Evolutionary conservation across 2,888 invertebrate genomes (phyloP), one percentile per base, ranked within the genome.

Genomic region (Eupithecia insigniata): DNA sequence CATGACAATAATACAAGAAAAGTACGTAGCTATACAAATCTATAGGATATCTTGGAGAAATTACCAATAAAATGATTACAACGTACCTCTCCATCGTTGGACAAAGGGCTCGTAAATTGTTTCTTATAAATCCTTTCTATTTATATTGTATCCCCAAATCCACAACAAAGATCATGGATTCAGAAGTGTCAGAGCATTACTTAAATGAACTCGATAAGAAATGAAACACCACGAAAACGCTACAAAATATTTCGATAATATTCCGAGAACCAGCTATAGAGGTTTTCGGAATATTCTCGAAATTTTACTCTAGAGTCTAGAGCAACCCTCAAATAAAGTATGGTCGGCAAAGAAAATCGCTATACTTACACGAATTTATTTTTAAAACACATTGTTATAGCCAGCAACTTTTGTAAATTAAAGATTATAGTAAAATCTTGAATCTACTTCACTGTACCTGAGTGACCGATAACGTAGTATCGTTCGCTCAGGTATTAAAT

Each of bases 231-330:
- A 51, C 30, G 61, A 68, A 60, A 28, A 51, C 2, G 67, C 58
- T 58, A 18, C 32, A 65, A 43, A 67, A 67, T 61, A 73, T 73
- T 73, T 65, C 62, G 64, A 67, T 61, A 68, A 70, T 61, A 68
- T 73, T 73, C 65, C 46, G 2, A 70, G 64, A 73, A 67, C 61
- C 67, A n/a, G n/a, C n/a, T n/a, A n/a, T n/a, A n/a, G n/a, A n/a
- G n/a, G n/a, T n/a, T n/a, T n/a, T n/a, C n/a, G n/a, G n/a, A n/a
- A n/a, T n/a, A n/a, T n/a, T n/a, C n/a, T n/a, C n/a, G n/a, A n/a
- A n/a, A n/a, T n/a, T n/a, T n/a, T n/a, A n/a, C n/a, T n/a, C n/a
- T n/a, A n/a, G n/a, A n/a, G n/a, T 70, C 67, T 46, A 39, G 55
- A 64, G 43, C 58, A 43, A 22, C 67, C 65, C 65, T 70, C 67